Base-by-base conservation (phyloP, 1,140 invertebrate genomes). In the Diorhabda carinulata region DNA sequence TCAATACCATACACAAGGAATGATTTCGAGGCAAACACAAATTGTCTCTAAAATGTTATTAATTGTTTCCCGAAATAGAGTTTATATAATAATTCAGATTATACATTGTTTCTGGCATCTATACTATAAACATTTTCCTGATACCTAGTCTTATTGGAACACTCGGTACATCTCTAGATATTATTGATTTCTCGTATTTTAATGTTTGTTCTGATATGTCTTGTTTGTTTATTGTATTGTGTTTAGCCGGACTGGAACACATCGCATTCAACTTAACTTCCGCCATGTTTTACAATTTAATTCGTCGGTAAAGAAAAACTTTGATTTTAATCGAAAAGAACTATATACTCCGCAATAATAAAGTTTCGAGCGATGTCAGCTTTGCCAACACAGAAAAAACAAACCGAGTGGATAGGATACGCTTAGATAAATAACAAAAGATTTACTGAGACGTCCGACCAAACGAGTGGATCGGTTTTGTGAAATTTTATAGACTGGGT, bases 361-460 rank as follows among this genome's bases (percentile, higher is more conserved):
- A 62, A 62, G 7, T 62, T 62, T 62, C 61, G 4, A 43, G 41
- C 43, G 61, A 62, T 43, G 61, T 62, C 43, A 62, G 61, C 42
- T 41, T 25, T 25, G 25, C 25, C 25, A 25, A 25, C 25, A 57
- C 41, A 62, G 61, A 62, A 62, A 62, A 62, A 62, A 62, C 61
- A 62, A 62, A 62, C 61, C 41, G 41, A 62, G 44, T 43, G 41
- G n/a, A 62, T 43, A 44, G 43, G 43, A 62, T 42, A 10, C 61
- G 61, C 41, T 62, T 62, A 62, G 61, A 62, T 62, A 62, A 62
- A 62, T 62, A 62, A 62, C 61, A 62, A 62, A 62, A 62, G 61
- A 62, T 62, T 62, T 62, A 62, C 61, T 43, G 61, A 44, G 61
- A 62, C 43, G 61, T 62, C 61, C 10, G 43, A 43, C 61, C 3